phyloP scores from a whole-genome alignment of 2,113 vertebrate genomes.

The Salvelinus alpinus region DNA sequence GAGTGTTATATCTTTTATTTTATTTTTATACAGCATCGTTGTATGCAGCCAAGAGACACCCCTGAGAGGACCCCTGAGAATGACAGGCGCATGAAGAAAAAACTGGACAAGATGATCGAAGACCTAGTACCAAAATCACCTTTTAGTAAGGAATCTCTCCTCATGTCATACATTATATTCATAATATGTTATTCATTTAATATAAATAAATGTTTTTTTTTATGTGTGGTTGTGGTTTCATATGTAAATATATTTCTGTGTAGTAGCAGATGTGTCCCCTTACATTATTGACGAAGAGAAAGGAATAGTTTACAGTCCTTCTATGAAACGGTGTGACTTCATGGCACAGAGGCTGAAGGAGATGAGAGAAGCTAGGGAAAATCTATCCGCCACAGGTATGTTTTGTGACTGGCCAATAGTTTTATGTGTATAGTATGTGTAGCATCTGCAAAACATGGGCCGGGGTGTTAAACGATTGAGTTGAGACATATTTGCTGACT shows the following conservation, averaged over 20 bases:
- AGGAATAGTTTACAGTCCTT: conserved; percentile 79
- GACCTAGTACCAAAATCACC: conserved; percentile 72
- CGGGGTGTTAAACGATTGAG: no score
- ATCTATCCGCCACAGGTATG: conserved; percentile 83
- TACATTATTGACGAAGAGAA: conserved; percentile 82
- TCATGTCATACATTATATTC: neutral
- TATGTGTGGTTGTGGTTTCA: neutral
- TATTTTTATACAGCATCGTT: conserved; percentile 80
- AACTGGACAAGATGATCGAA: conserved; percentile 84
- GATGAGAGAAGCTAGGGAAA: conserved; percentile 81
- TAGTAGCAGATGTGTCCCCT: conserved; percentile 75
- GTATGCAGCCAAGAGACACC: conserved; percentile 91
- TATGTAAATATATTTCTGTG: neutral
- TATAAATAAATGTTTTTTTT: no score
- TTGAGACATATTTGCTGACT: neutral
- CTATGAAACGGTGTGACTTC: conserved; percentile 62
- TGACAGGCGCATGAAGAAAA: conserved; percentile 81
- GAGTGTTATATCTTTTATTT: conserved; percentile 9
- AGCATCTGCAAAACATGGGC: no score
- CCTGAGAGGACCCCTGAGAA: conserved; percentile 81
- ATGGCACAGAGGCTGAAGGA: conserved; percentile 80
- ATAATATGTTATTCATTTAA: no score
- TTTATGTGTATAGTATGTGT: no score
- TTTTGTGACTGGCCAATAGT: neutral
- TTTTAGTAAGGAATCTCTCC: conserved; percentile 63